Base-by-base conservation (phyloP, 1,140 invertebrate genomes). In the Araneus ventricosus region DNA sequence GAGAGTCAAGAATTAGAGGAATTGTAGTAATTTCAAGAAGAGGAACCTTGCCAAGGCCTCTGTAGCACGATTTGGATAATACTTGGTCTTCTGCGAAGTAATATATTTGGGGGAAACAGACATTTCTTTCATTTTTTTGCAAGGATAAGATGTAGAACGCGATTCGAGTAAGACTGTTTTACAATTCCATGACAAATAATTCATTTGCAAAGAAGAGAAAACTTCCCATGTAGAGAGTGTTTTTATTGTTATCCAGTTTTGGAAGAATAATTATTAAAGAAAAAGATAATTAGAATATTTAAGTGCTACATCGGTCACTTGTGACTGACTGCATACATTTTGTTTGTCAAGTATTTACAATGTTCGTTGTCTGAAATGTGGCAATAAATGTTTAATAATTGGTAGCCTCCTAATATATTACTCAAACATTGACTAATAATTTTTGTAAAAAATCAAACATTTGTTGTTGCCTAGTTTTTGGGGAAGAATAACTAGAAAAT, bases 1-100 rank as follows among this genome's bases (percentile, higher is more conserved):
- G 45, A 88, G 34, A 70, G 87, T n/a, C 52, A 27, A 52, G n/a
- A 86, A 57, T 59, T 59, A 86, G 30, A 59, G 86, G 88, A 80
- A 90, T 90, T 34, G 41, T 79, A 59, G 88, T 90, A 90, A 90
- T 90, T 90, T 90, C 30, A 79, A 20, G 45, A 52, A 80, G 30
- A 52, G 27, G 80, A 8, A 39, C 85, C 52, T 90, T 90, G 52
- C n/a, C 67, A 57, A 80, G 88, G 88, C 63, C 88, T 67, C 67
- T 45, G 45, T 27, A 6, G 27, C 82, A 84, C 82, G 82, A 84
- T 84, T 52, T 84, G 41, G 39, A n/a, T 27, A 75, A 75, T 34
- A 34, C 14, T 37, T 34, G 27, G 45, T 45, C 14, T 52, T 84
- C 82, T 52, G 14, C 39, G 45, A 84, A 84, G 45, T 24, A 52